Conservation (phyloP, 2,113 vertebrate genomes). For the Hypocryptadius cinnamomeus region DNA sequence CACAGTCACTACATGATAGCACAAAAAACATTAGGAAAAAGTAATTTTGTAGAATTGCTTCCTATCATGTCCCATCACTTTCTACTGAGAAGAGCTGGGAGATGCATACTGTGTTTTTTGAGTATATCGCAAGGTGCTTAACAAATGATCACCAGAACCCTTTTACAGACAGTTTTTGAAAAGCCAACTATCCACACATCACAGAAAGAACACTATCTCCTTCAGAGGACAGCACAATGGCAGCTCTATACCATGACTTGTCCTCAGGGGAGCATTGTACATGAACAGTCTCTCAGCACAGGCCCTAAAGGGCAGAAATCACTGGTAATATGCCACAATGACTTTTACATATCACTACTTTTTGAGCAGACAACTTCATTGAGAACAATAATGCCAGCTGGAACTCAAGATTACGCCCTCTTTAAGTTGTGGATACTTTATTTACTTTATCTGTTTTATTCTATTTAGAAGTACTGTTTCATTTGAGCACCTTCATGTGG, state of each 20-base stretch:
- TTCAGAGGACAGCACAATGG: not conserved
- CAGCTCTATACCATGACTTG: not conserved
- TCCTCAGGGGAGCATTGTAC: not conserved
- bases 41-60: not conserved
- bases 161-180: not conserved
- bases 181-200: not conserved
- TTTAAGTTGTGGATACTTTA: not conserved
- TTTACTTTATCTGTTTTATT: not conserved
- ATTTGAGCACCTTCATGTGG: not conserved
- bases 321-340: not conserved
- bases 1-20: not conserved
- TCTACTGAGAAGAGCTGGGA: not conserved
- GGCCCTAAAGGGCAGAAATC: not conserved
- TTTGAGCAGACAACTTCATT: not conserved
- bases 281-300: not conserved
- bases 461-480: not conserved
- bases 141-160: not conserved
- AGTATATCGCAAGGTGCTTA: not conserved
- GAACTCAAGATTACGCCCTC: not conserved
- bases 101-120: not conserved
- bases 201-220: not conserved
- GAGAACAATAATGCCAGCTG: not conserved
- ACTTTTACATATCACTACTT: not conserved
- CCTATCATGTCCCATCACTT: not conserved
- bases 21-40: not conserved